Evolutionary conservation across 2,888 invertebrate genomes (phyloP).

Genomic region (Gonocerus acuteangulatus): DNA sequence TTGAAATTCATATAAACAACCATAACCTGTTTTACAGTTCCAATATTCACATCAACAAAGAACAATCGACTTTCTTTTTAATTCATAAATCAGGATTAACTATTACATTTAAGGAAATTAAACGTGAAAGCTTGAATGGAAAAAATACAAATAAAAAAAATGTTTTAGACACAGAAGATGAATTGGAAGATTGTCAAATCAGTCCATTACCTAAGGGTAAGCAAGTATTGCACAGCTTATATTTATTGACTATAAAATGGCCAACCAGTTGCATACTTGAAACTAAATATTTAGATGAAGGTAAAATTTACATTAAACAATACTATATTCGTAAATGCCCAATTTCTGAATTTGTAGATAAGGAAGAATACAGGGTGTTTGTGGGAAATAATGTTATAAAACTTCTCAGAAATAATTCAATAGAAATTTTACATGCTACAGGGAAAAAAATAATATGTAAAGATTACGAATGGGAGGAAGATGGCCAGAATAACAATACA

Average conservation of each 20-base stretch:
- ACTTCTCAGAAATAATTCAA: neutral
- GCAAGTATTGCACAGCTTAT: neutral
- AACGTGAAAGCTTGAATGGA: neutral
- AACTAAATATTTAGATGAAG: neutral
- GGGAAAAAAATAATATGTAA: conserved; percentile 11
- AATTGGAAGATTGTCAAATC: conserved; percentile 3
- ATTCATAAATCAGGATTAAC: conserved; percentile 8
- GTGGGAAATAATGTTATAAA: conserved; percentile 1
- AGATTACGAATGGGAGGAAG: neutral
- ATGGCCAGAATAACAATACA: neutral
- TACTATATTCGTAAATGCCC: conserved; percentile 1
- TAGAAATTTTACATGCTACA: conserved; percentile 9
- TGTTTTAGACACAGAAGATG: neutral
- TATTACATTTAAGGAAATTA: conserved; percentile 6
- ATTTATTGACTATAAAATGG: neutral
- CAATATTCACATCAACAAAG: neutral
- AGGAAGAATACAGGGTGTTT: conserved; percentile 1
- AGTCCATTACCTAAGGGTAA: neutral
- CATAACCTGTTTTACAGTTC: conserved; percentile 15
- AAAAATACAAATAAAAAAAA: neutral
- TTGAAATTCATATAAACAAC: neutral
- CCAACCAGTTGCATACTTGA: conserved; percentile 2
- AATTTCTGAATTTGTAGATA: conserved; percentile 3
- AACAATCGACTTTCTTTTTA: neutral
- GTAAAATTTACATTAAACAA: conserved; percentile 8